Evolutionary conservation across 2,888 invertebrate species (phyloP).

Genomic region (Melieria crassipennis): DNA sequence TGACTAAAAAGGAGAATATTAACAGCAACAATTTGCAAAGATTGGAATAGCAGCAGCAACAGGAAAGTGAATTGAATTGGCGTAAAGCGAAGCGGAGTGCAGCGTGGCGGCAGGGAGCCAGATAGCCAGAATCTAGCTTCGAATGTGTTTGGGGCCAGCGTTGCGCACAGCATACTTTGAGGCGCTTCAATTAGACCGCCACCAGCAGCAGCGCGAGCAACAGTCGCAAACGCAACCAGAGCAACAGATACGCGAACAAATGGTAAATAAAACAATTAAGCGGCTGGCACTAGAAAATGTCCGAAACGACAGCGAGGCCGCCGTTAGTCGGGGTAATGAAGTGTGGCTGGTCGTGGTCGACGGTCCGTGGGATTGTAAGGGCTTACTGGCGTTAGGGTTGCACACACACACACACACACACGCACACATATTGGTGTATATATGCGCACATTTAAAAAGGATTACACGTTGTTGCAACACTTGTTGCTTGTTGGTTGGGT

Average conservation of each 20-base stretch:
- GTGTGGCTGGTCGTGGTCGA: not conserved
- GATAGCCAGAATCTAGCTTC: too few relatives aligned
- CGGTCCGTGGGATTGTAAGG: not conserved
- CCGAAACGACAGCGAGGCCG: not conserved
- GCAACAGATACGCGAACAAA: constrained; percentile 21
- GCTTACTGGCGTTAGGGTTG: not conserved
- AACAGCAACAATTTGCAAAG: too few relatives aligned
- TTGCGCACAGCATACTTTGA: not conserved
- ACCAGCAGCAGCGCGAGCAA: constrained; percentile 4
- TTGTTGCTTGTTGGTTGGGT: not conserved
- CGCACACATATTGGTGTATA: not conserved
- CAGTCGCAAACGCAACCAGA: constrained; percentile 24
- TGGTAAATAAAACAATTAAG: constrained; percentile 43
- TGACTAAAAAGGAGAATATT: not conserved
- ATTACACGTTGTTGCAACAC: constrained; percentile 5
- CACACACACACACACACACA: constrained; percentile 14
- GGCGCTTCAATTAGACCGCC: constrained; percentile 14
- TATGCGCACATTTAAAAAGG: not conserved
- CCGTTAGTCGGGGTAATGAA: not conserved
- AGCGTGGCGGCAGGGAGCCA: too few relatives aligned
- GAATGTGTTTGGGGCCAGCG: not conserved
- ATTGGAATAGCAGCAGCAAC: too few relatives aligned
- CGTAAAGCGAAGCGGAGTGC: too few relatives aligned
- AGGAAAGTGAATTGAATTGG: too few relatives aligned
- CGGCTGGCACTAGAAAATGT: not conserved